Evolutionary conservation across 2,888 invertebrate genomes (phyloP).

Genomic region (Scelioninae gen. 1): DNA sequence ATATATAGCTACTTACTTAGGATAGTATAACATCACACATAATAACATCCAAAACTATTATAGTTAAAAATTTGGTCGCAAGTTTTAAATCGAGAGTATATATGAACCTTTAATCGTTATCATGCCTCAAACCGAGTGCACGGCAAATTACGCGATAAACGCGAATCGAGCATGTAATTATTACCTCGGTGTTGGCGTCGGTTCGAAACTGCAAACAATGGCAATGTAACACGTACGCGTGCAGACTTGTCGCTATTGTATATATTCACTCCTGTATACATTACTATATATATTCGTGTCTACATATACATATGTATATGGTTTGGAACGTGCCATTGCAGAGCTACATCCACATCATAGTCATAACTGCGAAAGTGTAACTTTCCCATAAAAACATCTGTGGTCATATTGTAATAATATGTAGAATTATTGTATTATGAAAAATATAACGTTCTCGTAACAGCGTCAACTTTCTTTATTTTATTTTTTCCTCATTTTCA

Average conservation of each 20-base stretch:
- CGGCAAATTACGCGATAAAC: constrained; percentile 81
- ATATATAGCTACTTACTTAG: too few species aligned
- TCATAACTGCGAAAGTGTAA: constrained; percentile 68
- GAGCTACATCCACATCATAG: constrained; percentile 66
- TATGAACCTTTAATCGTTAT: constrained; percentile 77
- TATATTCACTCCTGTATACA: constrained; percentile 57
- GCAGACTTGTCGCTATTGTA: constrained; percentile 63
- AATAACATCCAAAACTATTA: too few species aligned
- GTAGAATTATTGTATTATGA: constrained; percentile 79
- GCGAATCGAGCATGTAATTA: constrained; percentile 81
- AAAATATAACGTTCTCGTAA: constrained; percentile 69
- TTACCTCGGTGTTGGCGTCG: constrained; percentile 78
- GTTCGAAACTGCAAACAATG: constrained; percentile 72
- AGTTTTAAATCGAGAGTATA: constrained; percentile 46
- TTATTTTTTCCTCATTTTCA: too few species aligned
- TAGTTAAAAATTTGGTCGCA: constrained; percentile 24
- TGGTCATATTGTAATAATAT: constrained; percentile 73
- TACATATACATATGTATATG: constrained; percentile 47
- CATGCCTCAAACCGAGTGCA: constrained; percentile 78
- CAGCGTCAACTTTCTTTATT: too few species aligned
- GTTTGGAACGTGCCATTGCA: constrained; percentile 62
- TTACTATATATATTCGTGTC: constrained; percentile 49
- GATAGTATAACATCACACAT: too few species aligned
- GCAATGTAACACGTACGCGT: constrained; percentile 67
- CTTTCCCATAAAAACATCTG: constrained; percentile 56